phyloP scores from a whole-genome alignment of 2,888 invertebrate species.

The Trichogramma evanescens region DNA sequence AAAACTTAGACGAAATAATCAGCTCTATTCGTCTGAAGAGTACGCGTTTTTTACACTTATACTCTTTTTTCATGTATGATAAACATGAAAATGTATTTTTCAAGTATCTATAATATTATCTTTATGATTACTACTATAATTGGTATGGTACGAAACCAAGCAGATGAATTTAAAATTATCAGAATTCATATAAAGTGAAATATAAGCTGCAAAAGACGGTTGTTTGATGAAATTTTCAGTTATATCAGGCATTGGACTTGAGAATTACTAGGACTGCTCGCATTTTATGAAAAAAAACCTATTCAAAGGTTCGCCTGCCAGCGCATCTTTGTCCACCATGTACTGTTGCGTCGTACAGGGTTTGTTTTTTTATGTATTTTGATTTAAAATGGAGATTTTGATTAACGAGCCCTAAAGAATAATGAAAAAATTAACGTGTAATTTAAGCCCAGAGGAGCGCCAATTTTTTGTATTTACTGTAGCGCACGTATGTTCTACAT shows the following conservation, averaged over 20 bases:
- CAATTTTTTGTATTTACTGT: constrained; percentile 7
- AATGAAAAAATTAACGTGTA: background rate
- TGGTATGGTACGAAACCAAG: too few species aligned
- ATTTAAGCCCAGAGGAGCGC: background rate
- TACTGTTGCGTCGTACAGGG: constrained; percentile 36
- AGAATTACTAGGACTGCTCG: too few species aligned
- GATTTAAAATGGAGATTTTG: constrained; percentile 5
- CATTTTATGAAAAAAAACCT: too few species aligned
- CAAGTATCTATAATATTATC: constrained; percentile 25
- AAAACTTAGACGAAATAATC: too few species aligned
- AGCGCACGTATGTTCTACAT: background rate
- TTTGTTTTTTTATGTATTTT: constrained; percentile 26
- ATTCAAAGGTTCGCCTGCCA: too few species aligned
- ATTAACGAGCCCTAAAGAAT: constrained; percentile 5
- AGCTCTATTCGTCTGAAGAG: too few species aligned
- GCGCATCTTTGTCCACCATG: too few species aligned
- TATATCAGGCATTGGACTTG: too few species aligned
- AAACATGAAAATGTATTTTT: constrained; percentile 33
- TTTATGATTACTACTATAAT: background rate
- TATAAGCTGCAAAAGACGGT: background rate
- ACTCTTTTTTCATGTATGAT: constrained; percentile 35
- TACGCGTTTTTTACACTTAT: constrained; percentile 35
- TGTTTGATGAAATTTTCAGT: too few species aligned
- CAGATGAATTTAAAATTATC: too few species aligned
- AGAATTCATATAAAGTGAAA: background rate